Evolutionary conservation across 2,113 vertebrate species (phyloP).

Genomic region (Cyphomyrus plagiostoma): DNA sequence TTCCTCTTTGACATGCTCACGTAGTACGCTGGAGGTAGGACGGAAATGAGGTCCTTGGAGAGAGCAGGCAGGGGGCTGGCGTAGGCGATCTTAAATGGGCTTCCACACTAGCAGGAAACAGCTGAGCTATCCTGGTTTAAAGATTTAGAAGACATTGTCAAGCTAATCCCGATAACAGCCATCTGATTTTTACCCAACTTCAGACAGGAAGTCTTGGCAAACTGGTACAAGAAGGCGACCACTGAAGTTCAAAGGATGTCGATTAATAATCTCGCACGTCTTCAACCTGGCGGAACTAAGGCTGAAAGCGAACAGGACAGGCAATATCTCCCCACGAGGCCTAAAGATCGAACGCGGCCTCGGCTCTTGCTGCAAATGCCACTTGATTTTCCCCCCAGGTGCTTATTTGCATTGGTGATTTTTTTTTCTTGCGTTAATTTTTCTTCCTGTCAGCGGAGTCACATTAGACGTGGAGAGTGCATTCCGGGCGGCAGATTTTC

Average conservation of each 20-base stretch:
- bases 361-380: background rate
- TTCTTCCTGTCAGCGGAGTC: background rate
- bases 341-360: background rate
- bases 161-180: slow-evolving; percentile 11
- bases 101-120: background rate
- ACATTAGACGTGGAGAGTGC: background rate
- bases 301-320: background rate
- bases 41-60: background rate
- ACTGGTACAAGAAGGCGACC: background rate
- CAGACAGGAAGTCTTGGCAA: background rate
- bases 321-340: background rate
- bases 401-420: background rate
- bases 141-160: slow-evolving; percentile 13
- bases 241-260: background rate
- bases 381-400: background rate
- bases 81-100: background rate
- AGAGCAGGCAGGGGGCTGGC: background rate
- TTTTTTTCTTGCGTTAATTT: background rate
- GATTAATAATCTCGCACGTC: background rate
- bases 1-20: background rate
- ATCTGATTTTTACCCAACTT: background rate
- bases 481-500: background rate
- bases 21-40: background rate
- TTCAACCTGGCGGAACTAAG: background rate
- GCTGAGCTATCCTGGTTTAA: background rate